A percentile compares a stretch with the other conserved stretches of the same genome.
phyloP scores from a whole-genome alignment of 2,888 invertebrate species.

The Cryptus viduatorius region DNA sequence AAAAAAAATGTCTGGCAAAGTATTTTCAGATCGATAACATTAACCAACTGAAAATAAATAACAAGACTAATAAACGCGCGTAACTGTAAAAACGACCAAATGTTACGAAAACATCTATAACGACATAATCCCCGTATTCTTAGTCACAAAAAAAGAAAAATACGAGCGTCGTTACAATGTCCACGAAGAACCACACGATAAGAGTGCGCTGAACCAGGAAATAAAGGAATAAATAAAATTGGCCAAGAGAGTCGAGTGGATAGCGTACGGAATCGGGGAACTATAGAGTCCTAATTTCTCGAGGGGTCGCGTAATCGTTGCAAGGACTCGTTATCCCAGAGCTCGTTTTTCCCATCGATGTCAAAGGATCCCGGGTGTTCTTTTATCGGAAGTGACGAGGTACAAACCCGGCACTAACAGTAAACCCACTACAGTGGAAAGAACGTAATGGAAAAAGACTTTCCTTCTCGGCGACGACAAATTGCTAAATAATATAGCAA shows the following conservation, averaged over 20 bases:
- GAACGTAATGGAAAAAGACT: background rate
- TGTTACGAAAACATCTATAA: too few species aligned
- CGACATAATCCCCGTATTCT: too few species aligned
- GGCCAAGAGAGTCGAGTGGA: background rate
- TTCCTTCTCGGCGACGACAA: slow-evolving; percentile 34
- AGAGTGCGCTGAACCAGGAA: background rate
- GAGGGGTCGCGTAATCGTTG: slow-evolving; percentile 23
- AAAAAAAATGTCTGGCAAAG: too few species aligned
- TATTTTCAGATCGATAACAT: too few species aligned
- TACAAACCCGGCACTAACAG: background rate
- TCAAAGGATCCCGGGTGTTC: slow-evolving; percentile 24
- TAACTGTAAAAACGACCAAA: too few species aligned
- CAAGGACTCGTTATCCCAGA: slow-evolving; percentile 29
- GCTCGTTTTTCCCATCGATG: background rate
- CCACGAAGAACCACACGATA: background rate
- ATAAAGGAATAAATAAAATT: slow-evolving; percentile 7
- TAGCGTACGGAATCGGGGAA: slow-evolving; percentile 1
- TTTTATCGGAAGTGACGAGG: slow-evolving; percentile 7
- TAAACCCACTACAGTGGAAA: background rate
- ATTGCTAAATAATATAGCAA: slow-evolving; percentile 64
- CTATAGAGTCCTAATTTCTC: slow-evolving; percentile 35
- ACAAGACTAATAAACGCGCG: too few species aligned
- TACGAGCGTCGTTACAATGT: background rate
- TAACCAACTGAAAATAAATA: too few species aligned
- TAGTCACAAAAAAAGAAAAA: background rate